These are phyloP conservation scores for Holothuria scabra DNA, from an alignment of 53 echinoderm and acorn worm species.

Conservation along the genomic window DNA sequence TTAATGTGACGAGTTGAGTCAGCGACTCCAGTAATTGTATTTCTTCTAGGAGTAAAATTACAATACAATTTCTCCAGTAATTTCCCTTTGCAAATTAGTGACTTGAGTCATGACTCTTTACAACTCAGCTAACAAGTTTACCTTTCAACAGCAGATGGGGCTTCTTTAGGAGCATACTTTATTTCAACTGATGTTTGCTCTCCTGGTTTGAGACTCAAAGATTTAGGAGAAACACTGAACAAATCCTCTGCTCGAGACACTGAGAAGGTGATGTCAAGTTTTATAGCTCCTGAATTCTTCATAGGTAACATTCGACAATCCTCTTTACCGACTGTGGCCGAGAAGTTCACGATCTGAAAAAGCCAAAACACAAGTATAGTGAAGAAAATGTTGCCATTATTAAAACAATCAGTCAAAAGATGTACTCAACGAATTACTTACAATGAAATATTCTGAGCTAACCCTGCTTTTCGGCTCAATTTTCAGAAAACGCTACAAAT, in stretches of 20 bases:
- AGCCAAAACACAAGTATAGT: not conserved
- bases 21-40: too few species aligned
- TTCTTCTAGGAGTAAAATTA: too few species aligned
- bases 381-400: too few species aligned
- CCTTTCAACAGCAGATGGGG: constrained; percentile 72
- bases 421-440: too few species aligned
- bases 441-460: too few species aligned
- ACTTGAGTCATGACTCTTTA: too few species aligned
- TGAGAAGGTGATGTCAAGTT: constrained; percentile 64
- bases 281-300: constrained; percentile 86
- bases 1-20: too few species aligned
- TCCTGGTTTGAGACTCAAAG: constrained; percentile 63
- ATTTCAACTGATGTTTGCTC: constrained; percentile 77
- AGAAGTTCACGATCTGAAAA: constrained; percentile 54
- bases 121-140: constrained; percentile 23
- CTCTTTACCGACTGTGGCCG: constrained; percentile 54
- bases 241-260: constrained; percentile 64
- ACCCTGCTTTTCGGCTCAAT: too few species aligned
- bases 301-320: constrained; percentile 68
- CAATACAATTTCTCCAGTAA: too few species aligned
- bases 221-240: constrained; percentile 74
- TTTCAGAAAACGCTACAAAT: too few species aligned
- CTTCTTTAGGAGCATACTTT: constrained; percentile 75
- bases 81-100: too few species aligned
- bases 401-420: too few species aligned